Percentiles rank a stretch among this genome's conserved stretches.
Evolutionary conservation across 2,797 vertebrate genomes (phyloP).

Genomic region (Halcyon smyrnensis): DNA sequence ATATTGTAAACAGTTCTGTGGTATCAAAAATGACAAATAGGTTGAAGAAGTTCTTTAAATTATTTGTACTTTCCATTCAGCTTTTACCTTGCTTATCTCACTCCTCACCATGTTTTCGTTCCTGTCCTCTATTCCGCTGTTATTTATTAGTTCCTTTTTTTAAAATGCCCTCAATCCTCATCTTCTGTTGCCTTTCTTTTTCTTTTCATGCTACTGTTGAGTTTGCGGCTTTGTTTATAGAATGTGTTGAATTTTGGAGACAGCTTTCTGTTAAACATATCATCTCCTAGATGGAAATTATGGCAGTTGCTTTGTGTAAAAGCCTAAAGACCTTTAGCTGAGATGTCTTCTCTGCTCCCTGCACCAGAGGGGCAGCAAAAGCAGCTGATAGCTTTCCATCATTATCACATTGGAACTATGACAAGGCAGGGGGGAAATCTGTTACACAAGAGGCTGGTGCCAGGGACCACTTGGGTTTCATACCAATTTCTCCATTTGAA

Average conservation of each 20-base stretch:
- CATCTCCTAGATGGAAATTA: not conserved
- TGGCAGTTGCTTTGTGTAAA: not conserved
- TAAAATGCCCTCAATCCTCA: not conserved
- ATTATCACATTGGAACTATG: not conserved
- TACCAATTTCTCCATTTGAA: not conserved
- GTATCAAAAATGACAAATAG: not conserved
- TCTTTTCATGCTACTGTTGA: not conserved
- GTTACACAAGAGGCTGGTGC: accelerated
- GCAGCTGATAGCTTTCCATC: not conserved
- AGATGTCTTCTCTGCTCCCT: not conserved
- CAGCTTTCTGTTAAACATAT: not conserved
- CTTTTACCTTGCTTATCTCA: not conserved
- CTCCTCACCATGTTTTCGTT: not conserved
- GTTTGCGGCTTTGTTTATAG: not conserved
- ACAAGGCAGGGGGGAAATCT: not conserved
- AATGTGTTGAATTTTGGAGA: not conserved
- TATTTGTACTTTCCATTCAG: not conserved
- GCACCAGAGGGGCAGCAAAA: not conserved
- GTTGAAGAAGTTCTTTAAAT: not conserved
- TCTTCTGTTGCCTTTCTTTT: not conserved
- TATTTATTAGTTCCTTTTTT: not conserved
- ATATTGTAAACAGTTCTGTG: not conserved
- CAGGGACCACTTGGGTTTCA: not conserved
- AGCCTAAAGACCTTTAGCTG: constrained; percentile 13
- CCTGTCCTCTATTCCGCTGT: not conserved